phyloP scores from a whole-genome alignment of 2,113 vertebrate species.

The Clarias gariepinus region DNA sequence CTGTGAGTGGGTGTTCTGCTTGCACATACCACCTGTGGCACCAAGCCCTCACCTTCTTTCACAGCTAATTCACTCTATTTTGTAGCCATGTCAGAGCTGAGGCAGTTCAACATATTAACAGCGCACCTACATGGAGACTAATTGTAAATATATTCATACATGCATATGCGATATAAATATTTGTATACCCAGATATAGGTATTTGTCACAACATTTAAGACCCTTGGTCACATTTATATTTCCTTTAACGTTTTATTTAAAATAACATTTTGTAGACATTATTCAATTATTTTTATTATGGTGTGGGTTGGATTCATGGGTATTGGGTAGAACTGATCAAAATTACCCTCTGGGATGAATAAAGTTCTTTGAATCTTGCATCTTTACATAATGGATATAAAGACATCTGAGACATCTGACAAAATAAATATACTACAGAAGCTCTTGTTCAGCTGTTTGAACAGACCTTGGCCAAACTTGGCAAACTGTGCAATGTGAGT shows the following conservation, averaged over 20 bases:
- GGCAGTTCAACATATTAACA: background rate
- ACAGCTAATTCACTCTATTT: background rate
- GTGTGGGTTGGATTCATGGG: background rate
- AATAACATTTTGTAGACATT: background rate
- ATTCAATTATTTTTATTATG: background rate
- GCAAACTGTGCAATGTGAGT: background rate
- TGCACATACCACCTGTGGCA: conserved; percentile 12
- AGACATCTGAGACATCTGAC: background rate
- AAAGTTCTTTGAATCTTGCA: too few species aligned
- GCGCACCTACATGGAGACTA: background rate
- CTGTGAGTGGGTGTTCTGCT: conserved; percentile 10
- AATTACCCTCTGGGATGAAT: too few species aligned
- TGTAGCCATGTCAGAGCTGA: conserved; percentile 1
- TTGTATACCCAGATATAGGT: background rate
- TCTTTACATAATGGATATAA: background rate
- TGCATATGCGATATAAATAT: background rate
- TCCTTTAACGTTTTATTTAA: background rate
- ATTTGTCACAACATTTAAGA: background rate
- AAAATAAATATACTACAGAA: background rate
- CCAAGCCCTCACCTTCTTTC: conserved; percentile 1
- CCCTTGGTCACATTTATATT: background rate
- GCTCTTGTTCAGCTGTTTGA: background rate
- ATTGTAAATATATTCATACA: background rate
- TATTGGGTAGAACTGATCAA: background rate
- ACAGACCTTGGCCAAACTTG: background rate